These are phyloP conservation scores for Crioceris asparagi DNA, from an alignment of 2,888 invertebrate species.

Conservation along the genomic window DNA sequence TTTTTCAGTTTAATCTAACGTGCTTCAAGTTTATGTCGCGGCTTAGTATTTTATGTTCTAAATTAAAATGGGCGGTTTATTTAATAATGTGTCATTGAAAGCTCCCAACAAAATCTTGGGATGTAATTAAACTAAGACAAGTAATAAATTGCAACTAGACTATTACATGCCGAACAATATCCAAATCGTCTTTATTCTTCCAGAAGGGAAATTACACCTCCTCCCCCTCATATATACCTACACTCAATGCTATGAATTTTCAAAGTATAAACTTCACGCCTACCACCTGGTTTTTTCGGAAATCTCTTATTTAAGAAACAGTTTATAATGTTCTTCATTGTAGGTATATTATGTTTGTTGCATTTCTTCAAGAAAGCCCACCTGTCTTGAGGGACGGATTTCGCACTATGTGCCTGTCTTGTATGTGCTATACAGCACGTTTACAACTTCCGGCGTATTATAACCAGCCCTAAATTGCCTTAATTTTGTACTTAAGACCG, in stretches of 20 bases:
- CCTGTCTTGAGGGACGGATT: conserved; percentile 24
- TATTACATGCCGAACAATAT: too few species aligned
- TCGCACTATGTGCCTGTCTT: conserved; percentile 27
- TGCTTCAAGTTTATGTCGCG: too few species aligned
- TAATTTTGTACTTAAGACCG: conserved; percentile 29
- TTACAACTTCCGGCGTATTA: conserved; percentile 25
- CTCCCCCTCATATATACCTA: too few species aligned
- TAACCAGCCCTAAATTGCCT: conserved; percentile 24
- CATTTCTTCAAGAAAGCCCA: conserved; percentile 26
- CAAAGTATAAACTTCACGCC: conserved; percentile 32
- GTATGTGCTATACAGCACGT: conserved; percentile 20
- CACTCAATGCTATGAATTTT: conserved; percentile 12
- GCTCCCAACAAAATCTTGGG: too few species aligned
- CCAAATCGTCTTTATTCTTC: too few species aligned
- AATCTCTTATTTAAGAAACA: conserved; percentile 19
- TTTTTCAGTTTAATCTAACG: too few species aligned
- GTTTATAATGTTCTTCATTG: conserved; percentile 19
- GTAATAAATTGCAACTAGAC: too few species aligned
- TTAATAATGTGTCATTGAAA: too few species aligned
- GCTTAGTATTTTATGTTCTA: too few species aligned
- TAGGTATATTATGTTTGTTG: conserved; percentile 19
- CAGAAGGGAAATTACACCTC: too few species aligned
- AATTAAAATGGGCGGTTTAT: too few species aligned
- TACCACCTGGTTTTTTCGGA: conserved; percentile 32
- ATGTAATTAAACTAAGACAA: too few species aligned